Evolutionary conservation across 1,140 invertebrate genomes (phyloP), one percentile per base, ranked within the genome.

Genomic region (Schlechtendalia chinensis): DNA sequence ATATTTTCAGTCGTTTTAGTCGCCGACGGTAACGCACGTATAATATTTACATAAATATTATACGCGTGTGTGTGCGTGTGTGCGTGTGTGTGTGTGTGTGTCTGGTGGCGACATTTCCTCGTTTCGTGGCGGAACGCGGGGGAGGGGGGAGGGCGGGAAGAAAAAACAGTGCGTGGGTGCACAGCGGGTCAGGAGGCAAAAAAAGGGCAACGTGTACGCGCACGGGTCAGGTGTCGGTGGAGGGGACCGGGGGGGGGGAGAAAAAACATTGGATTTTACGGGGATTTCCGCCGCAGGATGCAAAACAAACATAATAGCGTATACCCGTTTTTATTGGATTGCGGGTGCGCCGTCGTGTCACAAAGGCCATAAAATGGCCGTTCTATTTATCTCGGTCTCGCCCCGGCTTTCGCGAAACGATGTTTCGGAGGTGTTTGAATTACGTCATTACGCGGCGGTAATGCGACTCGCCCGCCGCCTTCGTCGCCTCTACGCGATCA

Each of bases 301-400:
- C 74, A 77, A 77, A 77, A 39, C 74, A 77, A 77, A 77, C 32
- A 77, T 77, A 77, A 77, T 77, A 77, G 74, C 56, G 50, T 56
- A 27, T 32, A 22, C 74, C 74, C 32, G 71, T 54, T 77, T 77
- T 77, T 77, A 77, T 77, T 77, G 74, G 74, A 77, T 77, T 58
- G 74, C 22, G 56, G 32, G 74, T 27, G 32, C n/a, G 32, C 54
- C 16, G 54, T 59, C 74, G 74, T 77, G 74, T 77, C 74, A 77
- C 74, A 77, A 77, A 77, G 27, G 54, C 74, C 74, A 59, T 77
- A 77, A 74, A 77, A 77, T 77, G 54, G 74, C 56, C 71, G 29
- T 74, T 56, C 27, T 74, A 74, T 74, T 56, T 74, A 74, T 74
- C 71, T 74, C n/a, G 71, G 71, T 56, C 71, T 56, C 71, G 16